Conservation (phyloP, 1,140 invertebrate genomes). For the Drosophila hydei region DNA sequence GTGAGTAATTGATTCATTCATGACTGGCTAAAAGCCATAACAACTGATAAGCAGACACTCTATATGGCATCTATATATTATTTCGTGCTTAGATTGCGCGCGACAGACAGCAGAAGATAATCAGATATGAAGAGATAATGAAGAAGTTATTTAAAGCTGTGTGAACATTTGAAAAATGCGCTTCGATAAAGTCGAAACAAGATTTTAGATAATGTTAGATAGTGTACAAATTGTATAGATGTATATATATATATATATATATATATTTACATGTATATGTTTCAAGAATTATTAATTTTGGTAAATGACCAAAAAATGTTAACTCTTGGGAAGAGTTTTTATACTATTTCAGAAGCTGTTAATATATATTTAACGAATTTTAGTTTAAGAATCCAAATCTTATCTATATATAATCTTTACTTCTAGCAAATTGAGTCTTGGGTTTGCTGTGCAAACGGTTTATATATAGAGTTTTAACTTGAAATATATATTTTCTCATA, state of each 20-base stretch:
- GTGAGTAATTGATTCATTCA: constrained; percentile 68
- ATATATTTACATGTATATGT: background rate
- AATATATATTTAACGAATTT: no score
- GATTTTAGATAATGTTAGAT: background rate
- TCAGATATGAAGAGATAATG: constrained; percentile 1
- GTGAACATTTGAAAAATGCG: background rate
- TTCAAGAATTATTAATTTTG: background rate
- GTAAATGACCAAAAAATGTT: no score
- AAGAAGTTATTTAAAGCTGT: background rate
- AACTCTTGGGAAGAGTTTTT: no score
- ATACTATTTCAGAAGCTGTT: no score
- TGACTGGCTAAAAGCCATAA: background rate
- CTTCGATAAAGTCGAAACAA: background rate
- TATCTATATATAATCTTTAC: no score
- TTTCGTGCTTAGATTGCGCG: constrained; percentile 2
- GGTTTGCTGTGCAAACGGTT: no score
- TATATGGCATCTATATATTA: background rate
- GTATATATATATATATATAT: background rate
- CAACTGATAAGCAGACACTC: constrained; percentile 7
- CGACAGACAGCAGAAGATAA: background rate
- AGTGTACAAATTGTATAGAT: background rate
- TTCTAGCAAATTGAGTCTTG: no score
- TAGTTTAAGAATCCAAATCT: no score
- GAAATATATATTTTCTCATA: no score
- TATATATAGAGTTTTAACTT: no score